Evolutionary conservation across 2,797 vertebrate genomes (phyloP).

Genomic region (Crax fasciolata): DNA sequence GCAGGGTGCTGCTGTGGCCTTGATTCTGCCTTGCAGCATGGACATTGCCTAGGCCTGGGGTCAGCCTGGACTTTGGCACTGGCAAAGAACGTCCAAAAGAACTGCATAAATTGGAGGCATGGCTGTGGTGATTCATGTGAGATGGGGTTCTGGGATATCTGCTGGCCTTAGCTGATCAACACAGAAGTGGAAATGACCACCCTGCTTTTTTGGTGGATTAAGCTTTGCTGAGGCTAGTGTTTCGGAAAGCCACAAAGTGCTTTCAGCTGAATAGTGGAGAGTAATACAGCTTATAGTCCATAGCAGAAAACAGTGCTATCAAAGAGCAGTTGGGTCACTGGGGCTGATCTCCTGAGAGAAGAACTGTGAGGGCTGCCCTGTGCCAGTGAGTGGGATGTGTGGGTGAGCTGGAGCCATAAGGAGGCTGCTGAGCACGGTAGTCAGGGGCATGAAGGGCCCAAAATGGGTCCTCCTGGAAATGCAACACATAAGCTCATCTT

Average conservation of each 20-base stretch:
- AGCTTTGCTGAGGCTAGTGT: neutral
- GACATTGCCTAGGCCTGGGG: neutral
- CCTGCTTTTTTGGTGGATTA: neutral
- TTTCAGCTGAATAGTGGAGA: neutral
- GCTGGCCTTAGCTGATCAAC: neutral
- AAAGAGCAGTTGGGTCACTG: neutral
- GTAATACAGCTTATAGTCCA: neutral
- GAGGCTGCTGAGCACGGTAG: neutral
- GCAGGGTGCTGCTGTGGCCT: neutral
- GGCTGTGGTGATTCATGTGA: accelerated
- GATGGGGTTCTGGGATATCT: neutral
- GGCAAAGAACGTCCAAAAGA: neutral
- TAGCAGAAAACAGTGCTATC: neutral
- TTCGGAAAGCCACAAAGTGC: neutral
- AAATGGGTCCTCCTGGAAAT: neutral
- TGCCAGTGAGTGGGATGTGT: neutral
- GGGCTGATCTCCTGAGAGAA: neutral
- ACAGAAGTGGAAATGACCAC: neutral
- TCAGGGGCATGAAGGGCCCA: neutral
- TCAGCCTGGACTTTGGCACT: neutral
- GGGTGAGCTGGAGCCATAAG: neutral
- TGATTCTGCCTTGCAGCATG: accelerated
- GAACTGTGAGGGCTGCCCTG: accelerated
- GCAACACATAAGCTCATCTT: accelerated
- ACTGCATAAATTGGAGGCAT: accelerated